Evolutionary conservation across 2,888 invertebrate genomes (phyloP), one percentile per base, ranked within the genome.

Genomic region (Drosophila quinaria): DNA sequence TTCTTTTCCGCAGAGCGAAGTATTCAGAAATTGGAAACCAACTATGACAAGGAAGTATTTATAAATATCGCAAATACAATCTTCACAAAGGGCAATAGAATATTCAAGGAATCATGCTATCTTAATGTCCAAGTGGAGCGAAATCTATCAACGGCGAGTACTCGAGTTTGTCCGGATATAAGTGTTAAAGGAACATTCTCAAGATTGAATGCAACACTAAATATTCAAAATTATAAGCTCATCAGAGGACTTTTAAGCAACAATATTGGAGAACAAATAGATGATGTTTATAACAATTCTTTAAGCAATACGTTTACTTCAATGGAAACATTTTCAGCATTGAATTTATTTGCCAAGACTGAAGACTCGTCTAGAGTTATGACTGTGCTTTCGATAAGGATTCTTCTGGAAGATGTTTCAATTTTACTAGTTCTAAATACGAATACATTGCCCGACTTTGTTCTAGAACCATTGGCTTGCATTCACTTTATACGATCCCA

Each of bases 401-500:
- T 98, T 65, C 96, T 98, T 86, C 94, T 98, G 44, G 95, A 96
- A 68, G 97, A 98, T 93, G 98, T 99, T 15, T 96, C 96, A 0
- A 94, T 98, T 62, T 95, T 90, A 9, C 70, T 92, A 35, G 87
- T 88, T 11, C 74, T 90, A 5, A 79, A 87, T 10, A 70, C 85
- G 4, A 81, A 44, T 37, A 64, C 41, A 9, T 47, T 37, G 46
- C 65, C 44, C 11, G 76, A 86, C 37, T 73, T 76, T 42, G 66
- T 61, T 1, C 37, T 76, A 3, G 87, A 90, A 44, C 94, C 95
- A 6, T 93, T 99, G 50, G 97, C 98, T 1, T 96, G 96, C 85
- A 95, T 98, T 70, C 97, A 98, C 93, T 98, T 99, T 92, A 97
- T 98, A 78, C 97, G 96, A 92, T 98, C 98, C 0, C 95, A 96